Conservation (phyloP, 2,797 vertebrate genomes). For the Sebastes oblongus region DNA sequence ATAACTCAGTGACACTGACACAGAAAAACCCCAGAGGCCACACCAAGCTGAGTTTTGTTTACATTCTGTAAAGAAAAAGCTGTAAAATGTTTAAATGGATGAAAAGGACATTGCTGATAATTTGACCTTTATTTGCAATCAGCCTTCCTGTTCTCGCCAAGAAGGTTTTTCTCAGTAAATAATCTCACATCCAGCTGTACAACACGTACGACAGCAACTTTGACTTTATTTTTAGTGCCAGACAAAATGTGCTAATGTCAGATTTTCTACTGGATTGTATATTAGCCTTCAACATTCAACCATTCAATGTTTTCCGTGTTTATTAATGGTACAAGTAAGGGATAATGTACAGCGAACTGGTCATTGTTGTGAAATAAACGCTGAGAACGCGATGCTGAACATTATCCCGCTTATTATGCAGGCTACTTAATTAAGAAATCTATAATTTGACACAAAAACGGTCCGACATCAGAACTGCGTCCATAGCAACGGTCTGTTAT, state of each 20-base stretch:
- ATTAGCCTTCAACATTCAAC: not conserved
- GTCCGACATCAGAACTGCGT: no score
- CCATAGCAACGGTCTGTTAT: no score
- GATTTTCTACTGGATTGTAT: not conserved
- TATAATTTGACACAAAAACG: no score
- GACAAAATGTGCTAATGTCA: not conserved
- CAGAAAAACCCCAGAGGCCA: not conserved
- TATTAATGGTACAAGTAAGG: not conserved
- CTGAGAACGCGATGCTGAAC: fast-evolving
- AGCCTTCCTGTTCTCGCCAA: not conserved
- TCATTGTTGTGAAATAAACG: no score
- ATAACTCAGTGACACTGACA: not conserved
- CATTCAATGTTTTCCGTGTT: not conserved
- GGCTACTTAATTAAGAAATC: no score
- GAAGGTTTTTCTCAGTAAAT: not conserved
- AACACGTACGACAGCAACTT: not conserved
- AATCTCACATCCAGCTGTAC: not conserved
- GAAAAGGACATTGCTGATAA: not conserved
- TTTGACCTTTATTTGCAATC: not conserved
- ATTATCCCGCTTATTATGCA: no score
- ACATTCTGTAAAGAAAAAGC: not conserved
- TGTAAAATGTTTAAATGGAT: not conserved
- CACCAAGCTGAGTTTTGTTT: not conserved
- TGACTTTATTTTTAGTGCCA: not conserved
- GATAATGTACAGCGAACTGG: no score